phyloP scores from a whole-genome alignment of 2,888 invertebrate species.

The Nephrotoma appendiculata region DNA sequence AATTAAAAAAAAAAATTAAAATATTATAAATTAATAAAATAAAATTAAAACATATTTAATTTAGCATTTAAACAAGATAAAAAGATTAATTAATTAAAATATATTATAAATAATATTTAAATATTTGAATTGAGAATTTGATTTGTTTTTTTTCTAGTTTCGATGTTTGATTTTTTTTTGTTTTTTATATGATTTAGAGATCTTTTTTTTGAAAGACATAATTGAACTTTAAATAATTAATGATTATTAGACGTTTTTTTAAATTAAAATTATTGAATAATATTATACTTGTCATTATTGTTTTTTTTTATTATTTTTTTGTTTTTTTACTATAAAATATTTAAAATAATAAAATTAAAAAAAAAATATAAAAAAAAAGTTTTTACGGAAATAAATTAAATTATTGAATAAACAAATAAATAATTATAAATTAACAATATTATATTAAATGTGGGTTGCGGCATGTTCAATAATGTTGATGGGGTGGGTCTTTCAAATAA shows the following conservation, averaged over 20 bases:
- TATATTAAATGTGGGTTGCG: neutral
- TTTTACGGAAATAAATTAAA: slow-evolving; percentile 1
- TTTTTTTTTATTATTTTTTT: neutral
- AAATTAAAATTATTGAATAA: neutral
- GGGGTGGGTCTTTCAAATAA: no score
- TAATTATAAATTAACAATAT: neutral
- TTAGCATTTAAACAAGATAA: neutral
- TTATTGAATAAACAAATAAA: neutral
- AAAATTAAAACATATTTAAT: neutral
- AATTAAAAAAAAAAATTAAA: neutral
- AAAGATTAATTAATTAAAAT: neutral
- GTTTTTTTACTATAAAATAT: neutral
- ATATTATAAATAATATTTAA: neutral
- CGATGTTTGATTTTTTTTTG: neutral
- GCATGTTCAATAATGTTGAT: no score
- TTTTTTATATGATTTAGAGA: neutral
- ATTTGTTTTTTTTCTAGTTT: neutral
- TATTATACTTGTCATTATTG: neutral
- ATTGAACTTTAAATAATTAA: neutral
- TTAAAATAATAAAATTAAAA: neutral
- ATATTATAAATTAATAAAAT: slow-evolving; percentile 1
- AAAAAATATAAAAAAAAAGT: neutral
- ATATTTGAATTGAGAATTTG: neutral
- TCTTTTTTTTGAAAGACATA: neutral
- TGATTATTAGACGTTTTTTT: neutral